Evolutionary conservation across 2,113 vertebrate genomes (phyloP).

Genomic region (Numenius arquata): DNA sequence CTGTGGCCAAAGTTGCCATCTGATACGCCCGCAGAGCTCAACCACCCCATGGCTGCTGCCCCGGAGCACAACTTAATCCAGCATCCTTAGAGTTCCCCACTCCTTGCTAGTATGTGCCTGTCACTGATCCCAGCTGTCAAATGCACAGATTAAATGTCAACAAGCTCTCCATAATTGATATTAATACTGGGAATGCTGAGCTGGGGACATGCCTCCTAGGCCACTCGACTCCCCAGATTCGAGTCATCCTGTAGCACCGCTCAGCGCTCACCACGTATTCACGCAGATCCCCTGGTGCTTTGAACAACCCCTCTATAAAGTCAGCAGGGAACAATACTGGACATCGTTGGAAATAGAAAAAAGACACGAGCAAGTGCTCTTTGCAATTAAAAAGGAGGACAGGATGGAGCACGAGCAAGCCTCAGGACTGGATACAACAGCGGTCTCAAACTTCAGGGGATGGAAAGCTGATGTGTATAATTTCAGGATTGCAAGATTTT

Average conservation of each 20-base stretch:
- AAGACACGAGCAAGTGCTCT: not conserved
- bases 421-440: not conserved
- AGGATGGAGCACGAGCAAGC: not conserved
- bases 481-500: not conserved
- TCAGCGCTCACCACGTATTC: not conserved
- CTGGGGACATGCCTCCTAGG: not conserved
- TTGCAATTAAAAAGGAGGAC: not conserved
- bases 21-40: not conserved
- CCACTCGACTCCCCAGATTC: accelerated
- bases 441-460: not conserved
- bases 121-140: not conserved
- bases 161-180: not conserved
- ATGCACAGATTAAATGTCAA: not conserved
- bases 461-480: not conserved
- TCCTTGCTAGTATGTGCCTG: not conserved
- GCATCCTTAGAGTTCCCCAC: not conserved
- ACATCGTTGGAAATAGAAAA: not conserved
- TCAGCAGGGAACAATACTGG: not conserved
- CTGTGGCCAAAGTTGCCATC: not conserved
- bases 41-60: accelerated
- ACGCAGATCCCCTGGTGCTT: not conserved
- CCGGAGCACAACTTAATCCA: not conserved
- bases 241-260: accelerated
- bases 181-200: not conserved
- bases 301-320: not conserved